These are phyloP conservation scores for Penaeus chinensis DNA, from an alignment of 1,140 invertebrate genomes.

Conservation along the genomic window DNA sequence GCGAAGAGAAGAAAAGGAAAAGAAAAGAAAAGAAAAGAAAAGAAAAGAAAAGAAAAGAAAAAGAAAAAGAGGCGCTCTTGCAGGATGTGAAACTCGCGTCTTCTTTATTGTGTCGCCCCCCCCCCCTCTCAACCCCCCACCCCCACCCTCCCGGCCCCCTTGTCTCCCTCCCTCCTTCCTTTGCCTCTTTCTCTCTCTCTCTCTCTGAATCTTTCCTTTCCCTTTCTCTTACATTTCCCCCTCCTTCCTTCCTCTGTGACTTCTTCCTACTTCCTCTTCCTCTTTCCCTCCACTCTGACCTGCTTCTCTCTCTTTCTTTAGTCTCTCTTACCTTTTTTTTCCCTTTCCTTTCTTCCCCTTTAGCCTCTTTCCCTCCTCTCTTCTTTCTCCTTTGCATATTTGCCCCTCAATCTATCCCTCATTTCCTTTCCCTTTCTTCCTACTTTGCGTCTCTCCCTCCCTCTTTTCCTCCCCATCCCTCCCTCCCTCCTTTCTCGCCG, in stretches of 20 bases:
- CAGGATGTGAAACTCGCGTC: too few species aligned
- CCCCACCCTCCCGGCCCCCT: too few species aligned
- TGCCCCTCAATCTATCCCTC: not conserved
- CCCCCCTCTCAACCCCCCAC: not conserved
- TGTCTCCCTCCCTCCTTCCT: not conserved
- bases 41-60: not conserved
- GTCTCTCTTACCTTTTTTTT: not conserved
- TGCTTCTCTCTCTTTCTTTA: not conserved
- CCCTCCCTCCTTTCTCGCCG: conserved; percentile 1
- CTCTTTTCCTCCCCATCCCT: not conserved
- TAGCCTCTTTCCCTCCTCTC: not conserved
- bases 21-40: not conserved
- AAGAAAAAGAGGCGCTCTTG: not conserved
- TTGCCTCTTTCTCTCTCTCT: not conserved
- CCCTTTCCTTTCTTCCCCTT: not conserved
- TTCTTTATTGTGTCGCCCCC: not conserved
- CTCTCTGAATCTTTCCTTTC: not conserved
- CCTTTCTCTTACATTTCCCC: not conserved
- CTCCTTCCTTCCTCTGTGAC: not conserved
- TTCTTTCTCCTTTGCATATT: not conserved
- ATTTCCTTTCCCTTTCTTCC: too few species aligned
- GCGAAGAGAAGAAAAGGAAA: not conserved
- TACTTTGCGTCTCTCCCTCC: not conserved
- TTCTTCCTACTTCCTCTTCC: not conserved
- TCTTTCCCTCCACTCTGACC: not conserved